phyloP scores from a whole-genome alignment of 1,140 invertebrate genomes.

The Rhizoglyphus robini region DNA sequence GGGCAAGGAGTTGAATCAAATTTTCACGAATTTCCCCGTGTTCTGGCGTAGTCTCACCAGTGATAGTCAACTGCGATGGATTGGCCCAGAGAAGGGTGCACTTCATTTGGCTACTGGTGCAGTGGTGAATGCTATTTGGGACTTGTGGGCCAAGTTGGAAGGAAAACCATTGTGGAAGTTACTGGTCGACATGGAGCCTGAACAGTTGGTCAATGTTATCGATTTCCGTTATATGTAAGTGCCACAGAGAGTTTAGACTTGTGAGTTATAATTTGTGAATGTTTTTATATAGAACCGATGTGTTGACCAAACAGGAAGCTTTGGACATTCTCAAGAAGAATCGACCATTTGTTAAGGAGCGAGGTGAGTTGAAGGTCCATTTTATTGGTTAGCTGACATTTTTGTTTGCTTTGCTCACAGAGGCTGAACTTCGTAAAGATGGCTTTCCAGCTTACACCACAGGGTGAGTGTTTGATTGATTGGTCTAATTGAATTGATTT shows the following conservation, averaged over 20 bases:
- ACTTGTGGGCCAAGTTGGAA: constrained; percentile 69
- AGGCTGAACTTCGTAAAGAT: constrained; percentile 41
- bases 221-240: constrained; percentile 69
- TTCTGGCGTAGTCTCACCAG: constrained; percentile 59
- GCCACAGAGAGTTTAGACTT: not conserved
- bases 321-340: constrained; percentile 47
- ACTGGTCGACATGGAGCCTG: constrained; percentile 62
- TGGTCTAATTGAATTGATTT: too few relatives aligned
- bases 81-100: constrained; percentile 83
- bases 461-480: not conserved
- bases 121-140: constrained; percentile 77
- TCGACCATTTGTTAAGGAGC: constrained; percentile 41
- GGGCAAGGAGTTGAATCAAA: constrained; percentile 46
- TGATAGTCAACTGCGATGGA: constrained; percentile 77
- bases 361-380: constrained; percentile 26
- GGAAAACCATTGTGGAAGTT: constrained; percentile 75
- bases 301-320: constrained; percentile 65
- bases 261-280: constrained; percentile 14
- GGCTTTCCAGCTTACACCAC: constrained; percentile 62
- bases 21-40: constrained; percentile 44
- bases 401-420: constrained; percentile 44
- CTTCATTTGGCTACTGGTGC: constrained; percentile 73
- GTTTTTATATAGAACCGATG: constrained; percentile 49
- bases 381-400: not conserved
- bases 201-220: constrained; percentile 62